These are phyloP conservation scores for Triplophysa siluroides DNA, from an alignment of 2,113 vertebrate genomes.

Conservation along the genomic window DNA sequence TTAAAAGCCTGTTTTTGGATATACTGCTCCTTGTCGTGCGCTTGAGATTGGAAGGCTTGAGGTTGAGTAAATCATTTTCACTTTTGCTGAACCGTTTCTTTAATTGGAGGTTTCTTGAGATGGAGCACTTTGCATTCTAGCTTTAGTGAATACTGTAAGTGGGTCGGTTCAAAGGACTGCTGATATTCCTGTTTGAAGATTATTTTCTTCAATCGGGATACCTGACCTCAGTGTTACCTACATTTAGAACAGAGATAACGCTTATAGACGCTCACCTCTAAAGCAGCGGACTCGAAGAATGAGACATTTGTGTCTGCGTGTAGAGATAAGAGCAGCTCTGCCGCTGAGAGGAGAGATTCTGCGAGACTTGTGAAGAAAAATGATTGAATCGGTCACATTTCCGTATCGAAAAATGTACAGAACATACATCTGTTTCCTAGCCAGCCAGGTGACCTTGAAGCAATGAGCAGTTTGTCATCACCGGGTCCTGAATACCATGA, in stretches of 20 bases:
- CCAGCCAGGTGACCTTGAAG: conserved; percentile 37
- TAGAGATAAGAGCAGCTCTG: conserved; percentile 29
- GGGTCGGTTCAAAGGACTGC: neutral
- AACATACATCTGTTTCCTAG: conserved; percentile 69
- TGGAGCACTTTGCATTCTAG: neutral
- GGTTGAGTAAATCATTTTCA: too few species aligned
- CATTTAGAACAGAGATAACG: conserved; percentile 23
- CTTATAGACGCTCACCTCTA: conserved; percentile 20
- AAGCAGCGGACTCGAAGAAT: neutral
- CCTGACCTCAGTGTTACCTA: conserved; percentile 16
- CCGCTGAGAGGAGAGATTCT: neutral
- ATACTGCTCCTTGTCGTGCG: too few species aligned
- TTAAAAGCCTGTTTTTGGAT: too few species aligned
- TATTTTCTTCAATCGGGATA: neutral
- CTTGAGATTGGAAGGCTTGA: too few species aligned
- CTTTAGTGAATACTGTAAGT: neutral
- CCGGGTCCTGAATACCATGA: neutral
- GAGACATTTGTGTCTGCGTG: conserved; percentile 7
- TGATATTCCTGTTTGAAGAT: conserved; percentile 12
- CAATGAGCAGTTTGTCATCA: conserved; percentile 15
- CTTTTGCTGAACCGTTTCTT: neutral
- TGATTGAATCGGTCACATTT: conserved; percentile 71
- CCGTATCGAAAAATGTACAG: conserved; percentile 63
- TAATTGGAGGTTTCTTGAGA: neutral
- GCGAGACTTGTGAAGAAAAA: conserved; percentile 8